Percentiles rank a stretch among this genome's conserved stretches.
These are phyloP conservation scores for Acridotheres tristis DNA, from an alignment of 2,797 vertebrate species.

Conservation along the genomic window DNA sequence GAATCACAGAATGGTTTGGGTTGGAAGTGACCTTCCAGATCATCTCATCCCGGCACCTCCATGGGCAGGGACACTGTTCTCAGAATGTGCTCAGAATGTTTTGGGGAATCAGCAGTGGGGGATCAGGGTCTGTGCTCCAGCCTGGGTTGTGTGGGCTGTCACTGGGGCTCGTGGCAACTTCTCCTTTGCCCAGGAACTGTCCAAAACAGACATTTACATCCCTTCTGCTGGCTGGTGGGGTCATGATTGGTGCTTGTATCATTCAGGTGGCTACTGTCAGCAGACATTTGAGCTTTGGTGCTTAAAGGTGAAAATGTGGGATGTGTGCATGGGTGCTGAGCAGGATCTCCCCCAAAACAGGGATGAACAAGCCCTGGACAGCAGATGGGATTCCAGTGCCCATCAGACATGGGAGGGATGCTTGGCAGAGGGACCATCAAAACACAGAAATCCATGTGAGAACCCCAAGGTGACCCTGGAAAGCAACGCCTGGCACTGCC, in stretches of 20 bases:
- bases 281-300: not conserved
- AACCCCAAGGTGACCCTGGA: not conserved
- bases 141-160: not conserved
- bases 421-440: not conserved
- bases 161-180: not conserved
- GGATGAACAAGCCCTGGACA: not conserved
- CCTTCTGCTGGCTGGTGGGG: not conserved
- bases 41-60: not conserved
- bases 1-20: not conserved
- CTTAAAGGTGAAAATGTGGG: not conserved
- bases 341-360: not conserved
- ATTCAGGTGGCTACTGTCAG: fast-evolving
- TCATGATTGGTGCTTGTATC: not conserved
- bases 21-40: not conserved
- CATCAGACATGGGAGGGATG: not conserved
- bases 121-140: not conserved
- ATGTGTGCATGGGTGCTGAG: fast-evolving
- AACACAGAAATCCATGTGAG: fast-evolving
- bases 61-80: not conserved
- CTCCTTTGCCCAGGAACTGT: not conserved
- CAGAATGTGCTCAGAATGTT: not conserved
- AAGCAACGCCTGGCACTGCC: fast-evolving
- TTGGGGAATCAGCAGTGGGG: not conserved
- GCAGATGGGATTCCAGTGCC: not conserved
- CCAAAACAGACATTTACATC: not conserved